These are phyloP conservation scores for Ricordea florida DNA, from an alignment of 92 coral and sea anemone species.

Conservation along the genomic window DNA sequence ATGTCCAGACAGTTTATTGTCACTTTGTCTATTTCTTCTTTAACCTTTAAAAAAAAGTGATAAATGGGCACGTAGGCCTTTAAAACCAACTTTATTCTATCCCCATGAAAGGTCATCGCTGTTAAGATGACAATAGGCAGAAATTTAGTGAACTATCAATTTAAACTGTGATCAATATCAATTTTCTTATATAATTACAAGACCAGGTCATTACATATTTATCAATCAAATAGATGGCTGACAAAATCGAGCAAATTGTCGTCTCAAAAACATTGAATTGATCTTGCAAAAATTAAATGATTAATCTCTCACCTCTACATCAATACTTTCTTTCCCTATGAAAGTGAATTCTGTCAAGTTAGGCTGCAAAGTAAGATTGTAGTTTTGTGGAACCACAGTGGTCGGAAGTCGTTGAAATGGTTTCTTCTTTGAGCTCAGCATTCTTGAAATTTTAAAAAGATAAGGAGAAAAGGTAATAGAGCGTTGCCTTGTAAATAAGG, in stretches of 20 bases:
- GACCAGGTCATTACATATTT: no score
- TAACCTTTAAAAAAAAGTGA: constrained; percentile 54
- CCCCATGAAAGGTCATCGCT: background rate
- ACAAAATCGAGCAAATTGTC: no score
- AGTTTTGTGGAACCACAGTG: constrained; percentile 82
- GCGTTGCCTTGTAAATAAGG: no score
- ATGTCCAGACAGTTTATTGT: constrained; percentile 87
- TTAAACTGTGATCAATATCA: no score
- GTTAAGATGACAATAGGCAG: no score
- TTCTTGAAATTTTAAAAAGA: no score
- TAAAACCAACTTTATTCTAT: background rate
- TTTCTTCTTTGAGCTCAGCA: constrained; percentile 50
- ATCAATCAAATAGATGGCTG: no score
- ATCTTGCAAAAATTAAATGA: background rate
- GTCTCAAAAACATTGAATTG: no score
- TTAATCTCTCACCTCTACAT: constrained; percentile 71
- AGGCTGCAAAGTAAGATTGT: constrained; percentile 81
- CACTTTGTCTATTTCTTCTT: constrained; percentile 74
- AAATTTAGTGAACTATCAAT: no score
- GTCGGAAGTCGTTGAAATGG: constrained; percentile 81
- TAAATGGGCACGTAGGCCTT: background rate
- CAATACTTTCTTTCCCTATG: constrained; percentile 77
- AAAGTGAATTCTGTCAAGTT: constrained; percentile 83
- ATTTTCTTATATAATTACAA: no score
- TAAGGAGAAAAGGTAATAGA: no score